Percentiles rank a stretch among this genome's conserved stretches.
Conservation (phyloP, 2,888 invertebrate species). For the Rhabditophanes sp. region DNA sequence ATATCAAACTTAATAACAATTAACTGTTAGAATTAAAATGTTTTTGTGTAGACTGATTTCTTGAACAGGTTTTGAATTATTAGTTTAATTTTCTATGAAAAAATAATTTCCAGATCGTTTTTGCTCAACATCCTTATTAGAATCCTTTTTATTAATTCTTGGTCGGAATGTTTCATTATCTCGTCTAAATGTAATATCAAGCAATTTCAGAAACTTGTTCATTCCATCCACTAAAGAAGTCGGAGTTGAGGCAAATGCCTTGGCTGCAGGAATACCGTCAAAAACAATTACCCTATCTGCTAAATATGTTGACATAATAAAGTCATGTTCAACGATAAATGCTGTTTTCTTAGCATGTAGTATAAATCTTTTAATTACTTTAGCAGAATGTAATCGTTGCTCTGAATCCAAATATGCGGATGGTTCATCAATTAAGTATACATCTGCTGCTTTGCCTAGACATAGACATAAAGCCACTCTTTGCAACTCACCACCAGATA, state of each 20-base stretch:
- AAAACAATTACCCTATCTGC: conserved; percentile 94
- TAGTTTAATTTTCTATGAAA: conserved; percentile 80
- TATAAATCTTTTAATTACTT: conserved; percentile 91
- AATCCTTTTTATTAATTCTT: conserved; percentile 73
- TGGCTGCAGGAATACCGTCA: conserved; percentile 76
- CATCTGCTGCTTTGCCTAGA: conserved; percentile 93
- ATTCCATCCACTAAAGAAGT: conserved; percentile 79
- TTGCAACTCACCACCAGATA: conserved; percentile 97
- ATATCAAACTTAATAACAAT: too few species aligned
- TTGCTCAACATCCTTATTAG: conserved; percentile 73
- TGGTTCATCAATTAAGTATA: conserved; percentile 94
- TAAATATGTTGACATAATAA: conserved; percentile 98
- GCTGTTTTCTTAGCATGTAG: conserved; percentile 97
- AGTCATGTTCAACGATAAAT: conserved; percentile 98
- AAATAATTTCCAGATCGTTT: conserved; percentile 93
- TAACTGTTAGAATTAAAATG: too few species aligned
- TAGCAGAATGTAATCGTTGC: conserved; percentile 96
- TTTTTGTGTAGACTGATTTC: too few species aligned
- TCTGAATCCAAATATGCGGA: conserved; percentile 98
- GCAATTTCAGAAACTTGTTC: conserved; percentile 83
- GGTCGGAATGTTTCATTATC: conserved; percentile 98
- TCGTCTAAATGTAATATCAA: conserved; percentile 90
- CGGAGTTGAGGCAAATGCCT: conserved; percentile 57
- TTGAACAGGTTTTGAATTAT: too few species aligned
- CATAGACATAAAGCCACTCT: conserved; percentile 87